Evolutionary conservation across 2,797 vertebrate species (phyloP).

Genomic region (Zenarchopterus dispar): DNA sequence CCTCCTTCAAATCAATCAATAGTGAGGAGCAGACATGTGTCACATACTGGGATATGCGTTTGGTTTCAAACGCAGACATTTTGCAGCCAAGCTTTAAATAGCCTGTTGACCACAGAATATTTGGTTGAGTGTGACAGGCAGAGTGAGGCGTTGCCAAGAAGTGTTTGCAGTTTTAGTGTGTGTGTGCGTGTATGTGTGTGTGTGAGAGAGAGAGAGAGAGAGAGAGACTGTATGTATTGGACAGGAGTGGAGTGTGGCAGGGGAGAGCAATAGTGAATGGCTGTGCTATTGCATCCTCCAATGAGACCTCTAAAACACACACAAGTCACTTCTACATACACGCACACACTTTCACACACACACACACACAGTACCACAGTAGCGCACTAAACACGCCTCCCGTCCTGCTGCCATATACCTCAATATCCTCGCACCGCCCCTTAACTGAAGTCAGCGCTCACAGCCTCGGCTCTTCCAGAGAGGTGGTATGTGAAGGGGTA

Average conservation of each 20-base stretch:
- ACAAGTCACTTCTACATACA: slow-evolving; percentile 29
- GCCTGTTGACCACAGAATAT: slow-evolving; percentile 73
- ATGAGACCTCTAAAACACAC: slow-evolving; percentile 70
- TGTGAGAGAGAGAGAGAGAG: slow-evolving; percentile 28
- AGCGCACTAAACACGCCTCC: slow-evolving; percentile 28
- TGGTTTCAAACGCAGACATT: slow-evolving; percentile 60
- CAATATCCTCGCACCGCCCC: slow-evolving; percentile 83
- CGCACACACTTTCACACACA: slow-evolving; percentile 70
- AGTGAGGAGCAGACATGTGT: slow-evolving; percentile 48
- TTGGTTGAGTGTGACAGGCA: slow-evolving; percentile 72
- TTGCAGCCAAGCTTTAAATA: slow-evolving; percentile 78
- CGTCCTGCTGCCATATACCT: slow-evolving; percentile 77
- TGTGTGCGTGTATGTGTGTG: slow-evolving; percentile 39
- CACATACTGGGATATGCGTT: slow-evolving; percentile 62
- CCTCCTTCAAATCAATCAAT: slow-evolving; percentile 58
- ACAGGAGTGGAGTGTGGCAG: slow-evolving; percentile 50
- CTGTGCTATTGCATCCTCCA: slow-evolving; percentile 79
- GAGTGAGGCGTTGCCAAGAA: slow-evolving; percentile 66
- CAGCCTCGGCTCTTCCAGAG: slow-evolving; percentile 53
- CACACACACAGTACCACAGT: slow-evolving; percentile 59
- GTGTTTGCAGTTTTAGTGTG: slow-evolving; percentile 52
- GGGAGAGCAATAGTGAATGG: slow-evolving; percentile 73
- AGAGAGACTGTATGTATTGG: slow-evolving; percentile 54
- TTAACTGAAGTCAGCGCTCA: slow-evolving; percentile 65
- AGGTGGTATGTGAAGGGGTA: slow-evolving; percentile 29